Base-by-base conservation (phyloP, 2,888 invertebrate genomes). In the Limnephilus lunatus region DNA sequence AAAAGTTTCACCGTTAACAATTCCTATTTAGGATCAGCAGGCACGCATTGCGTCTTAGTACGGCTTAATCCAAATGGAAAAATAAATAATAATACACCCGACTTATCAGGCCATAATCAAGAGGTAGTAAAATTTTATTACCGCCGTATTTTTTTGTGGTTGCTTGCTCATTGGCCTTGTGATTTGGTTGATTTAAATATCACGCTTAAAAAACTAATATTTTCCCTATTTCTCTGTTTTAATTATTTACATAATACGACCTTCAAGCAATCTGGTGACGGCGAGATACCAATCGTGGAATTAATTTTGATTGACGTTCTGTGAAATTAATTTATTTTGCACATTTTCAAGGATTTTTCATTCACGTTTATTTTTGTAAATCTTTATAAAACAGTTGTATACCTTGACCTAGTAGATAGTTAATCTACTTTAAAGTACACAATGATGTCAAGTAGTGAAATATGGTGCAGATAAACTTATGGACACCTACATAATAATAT, bases 31-130 rank as follows among this genome's bases (percentile, higher is more conserved):
- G n/a, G 68, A 68, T 68, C 32, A 83, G 44, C 30, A 44, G n/a
- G 48, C 86, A 86, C 86, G 86, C 86, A 44, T 25, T 25, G 32
- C 30, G 86, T 48, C 39, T 86, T 86, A 86, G 30, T 31, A 88
- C 19, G 53, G 32, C 88, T 88, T 88, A 88, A 88, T 88, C 88
- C 88, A 68, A 68, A 88, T 32, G 32, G 68, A 88, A 88, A 68
- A 88, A 87, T 48, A 11, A 85, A 85, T 44, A 25, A 85, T 30
- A 9, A 9, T n/a, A 68, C 15, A 68, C 68, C 68, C 25, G 11
- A 15, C 31, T 53, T 88, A 88, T 88, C 88, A 35, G 88, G 30
- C 11, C 15, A 68, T 88, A 32, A 88, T 88, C 88, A n/a, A 12
- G 19, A n/a, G 25, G 88, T 31, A 88, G 68, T 88, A 68, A 88